Evolutionary conservation across 1,140 invertebrate genomes (phyloP).

Genomic region (Dufourea novaeangliae): DNA sequence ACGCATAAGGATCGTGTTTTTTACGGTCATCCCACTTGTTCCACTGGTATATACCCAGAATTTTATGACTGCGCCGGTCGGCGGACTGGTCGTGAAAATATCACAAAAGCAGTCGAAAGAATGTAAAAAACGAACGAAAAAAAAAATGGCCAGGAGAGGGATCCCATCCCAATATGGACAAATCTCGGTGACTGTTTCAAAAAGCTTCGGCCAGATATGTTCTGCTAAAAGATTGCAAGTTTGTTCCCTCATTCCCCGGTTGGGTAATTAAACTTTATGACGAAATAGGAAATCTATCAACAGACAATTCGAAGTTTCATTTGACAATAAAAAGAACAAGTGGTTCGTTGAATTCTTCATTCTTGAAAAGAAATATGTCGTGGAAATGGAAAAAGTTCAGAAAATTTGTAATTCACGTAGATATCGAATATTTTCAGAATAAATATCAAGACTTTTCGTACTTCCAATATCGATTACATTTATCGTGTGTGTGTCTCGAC

Average conservation of each 20-base stretch:
- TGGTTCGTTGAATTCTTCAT: too few relatives aligned
- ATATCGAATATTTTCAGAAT: too few relatives aligned
- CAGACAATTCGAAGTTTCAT: not conserved
- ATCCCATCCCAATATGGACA: not conserved
- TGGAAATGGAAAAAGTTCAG: too few relatives aligned
- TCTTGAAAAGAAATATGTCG: too few relatives aligned
- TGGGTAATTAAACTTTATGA: not conserved
- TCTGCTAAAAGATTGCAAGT: not conserved
- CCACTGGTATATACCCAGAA: conserved; percentile 27
- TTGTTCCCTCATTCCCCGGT: not conserved
- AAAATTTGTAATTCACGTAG: too few relatives aligned
- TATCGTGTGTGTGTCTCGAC: too few relatives aligned
- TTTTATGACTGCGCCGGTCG: conserved; percentile 52
- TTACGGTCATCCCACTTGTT: conserved; percentile 37
- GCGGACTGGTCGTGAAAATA: conserved; percentile 46
- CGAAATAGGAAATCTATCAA: not conserved
- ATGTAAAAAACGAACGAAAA: not conserved
- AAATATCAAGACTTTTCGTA: too few relatives aligned
- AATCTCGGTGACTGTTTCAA: conserved; percentile 5
- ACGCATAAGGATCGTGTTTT: conserved; percentile 39
- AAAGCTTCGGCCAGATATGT: not conserved
- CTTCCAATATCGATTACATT: too few relatives aligned
- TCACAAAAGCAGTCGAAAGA: conserved; percentile 31
- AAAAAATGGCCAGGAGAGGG: not conserved
- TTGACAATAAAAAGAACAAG: too few relatives aligned